Conservation (phyloP, 1,140 invertebrate species). For the Pemphigus obesinymphae region DNA sequence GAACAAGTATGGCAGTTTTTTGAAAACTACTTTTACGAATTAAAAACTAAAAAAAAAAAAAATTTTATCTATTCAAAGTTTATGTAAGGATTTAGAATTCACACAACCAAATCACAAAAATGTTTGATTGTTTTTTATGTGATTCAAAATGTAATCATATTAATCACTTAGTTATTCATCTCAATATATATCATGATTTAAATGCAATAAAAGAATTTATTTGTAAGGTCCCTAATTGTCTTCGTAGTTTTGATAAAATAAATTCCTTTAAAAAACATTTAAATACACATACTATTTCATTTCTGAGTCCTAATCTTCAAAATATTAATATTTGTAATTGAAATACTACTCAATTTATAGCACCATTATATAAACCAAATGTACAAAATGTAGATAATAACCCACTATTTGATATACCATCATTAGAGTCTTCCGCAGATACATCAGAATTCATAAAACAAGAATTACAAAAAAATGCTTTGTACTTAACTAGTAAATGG, state of each 20-base stretch:
- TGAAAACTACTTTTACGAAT: not conserved
- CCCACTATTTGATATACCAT: not conserved
- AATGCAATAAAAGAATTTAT: not conserved
- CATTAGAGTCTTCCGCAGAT: not conserved
- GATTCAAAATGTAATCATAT: not conserved
- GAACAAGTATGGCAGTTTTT: constrained; percentile 9
- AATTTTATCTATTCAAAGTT: too few relatives aligned
- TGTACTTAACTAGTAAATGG: not conserved
- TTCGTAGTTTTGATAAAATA: not conserved
- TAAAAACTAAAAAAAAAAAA: not conserved
- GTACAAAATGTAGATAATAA: too few relatives aligned
- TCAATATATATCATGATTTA: not conserved
- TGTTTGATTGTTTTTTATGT: not conserved
- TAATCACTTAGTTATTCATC: not conserved
- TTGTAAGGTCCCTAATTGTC: not conserved
- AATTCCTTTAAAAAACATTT: not conserved
- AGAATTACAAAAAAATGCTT: not conserved
- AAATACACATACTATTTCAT: too few relatives aligned
- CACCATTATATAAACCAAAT: not conserved
- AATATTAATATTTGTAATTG: too few relatives aligned
- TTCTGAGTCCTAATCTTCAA: too few relatives aligned
- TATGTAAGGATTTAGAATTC: not conserved
- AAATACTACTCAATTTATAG: not conserved
- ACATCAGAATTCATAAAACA: too few relatives aligned
- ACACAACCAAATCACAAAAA: not conserved